Percentiles rank a stretch among this genome's conserved stretches.
phyloP scores from a whole-genome alignment of 2,888 invertebrate species.

The Orchestes rusci region DNA sequence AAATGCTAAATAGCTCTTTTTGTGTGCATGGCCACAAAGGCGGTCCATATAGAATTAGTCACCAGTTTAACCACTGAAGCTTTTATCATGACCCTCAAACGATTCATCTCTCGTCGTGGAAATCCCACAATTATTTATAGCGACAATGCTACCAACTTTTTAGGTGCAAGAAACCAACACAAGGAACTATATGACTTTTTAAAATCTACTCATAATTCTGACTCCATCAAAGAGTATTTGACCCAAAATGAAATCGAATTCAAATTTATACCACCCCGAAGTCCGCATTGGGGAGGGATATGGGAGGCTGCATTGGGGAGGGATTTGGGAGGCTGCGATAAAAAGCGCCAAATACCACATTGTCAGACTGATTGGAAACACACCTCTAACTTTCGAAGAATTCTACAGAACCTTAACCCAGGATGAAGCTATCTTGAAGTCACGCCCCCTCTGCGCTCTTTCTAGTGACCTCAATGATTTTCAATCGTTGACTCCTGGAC shows the following conservation, averaged over 20 bases:
- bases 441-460: slow-evolving; percentile 10
- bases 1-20: slow-evolving; percentile 10
- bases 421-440: slow-evolving; percentile 33
- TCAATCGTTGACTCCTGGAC: slow-evolving; percentile 5
- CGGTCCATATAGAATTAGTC: slow-evolving; percentile 12
- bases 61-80: slow-evolving; percentile 9
- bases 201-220: not conserved
- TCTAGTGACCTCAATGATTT: slow-evolving; percentile 13
- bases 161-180: slow-evolving; percentile 10
- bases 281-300: slow-evolving; percentile 30
- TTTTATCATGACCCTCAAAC: slow-evolving; percentile 9
- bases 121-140: slow-evolving; percentile 8
- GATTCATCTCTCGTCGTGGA: slow-evolving; percentile 15
- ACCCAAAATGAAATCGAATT: slow-evolving; percentile 8
- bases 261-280: slow-evolving; percentile 9
- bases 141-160: slow-evolving; percentile 13
- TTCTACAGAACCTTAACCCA: slow-evolving; percentile 30
- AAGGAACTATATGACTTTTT: slow-evolving; percentile 14
- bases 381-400: slow-evolving; percentile 32
- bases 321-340: slow-evolving; percentile 35
- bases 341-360: slow-evolving; percentile 33
- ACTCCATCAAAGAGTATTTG: slow-evolving; percentile 3
- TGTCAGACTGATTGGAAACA: slow-evolving; percentile 25
- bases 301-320: slow-evolving; percentile 35
- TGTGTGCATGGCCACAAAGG: slow-evolving; percentile 10